These are phyloP conservation scores for Beaufortia kweichowensis DNA, from an alignment of 2,113 vertebrate species.

Conservation along the genomic window DNA sequence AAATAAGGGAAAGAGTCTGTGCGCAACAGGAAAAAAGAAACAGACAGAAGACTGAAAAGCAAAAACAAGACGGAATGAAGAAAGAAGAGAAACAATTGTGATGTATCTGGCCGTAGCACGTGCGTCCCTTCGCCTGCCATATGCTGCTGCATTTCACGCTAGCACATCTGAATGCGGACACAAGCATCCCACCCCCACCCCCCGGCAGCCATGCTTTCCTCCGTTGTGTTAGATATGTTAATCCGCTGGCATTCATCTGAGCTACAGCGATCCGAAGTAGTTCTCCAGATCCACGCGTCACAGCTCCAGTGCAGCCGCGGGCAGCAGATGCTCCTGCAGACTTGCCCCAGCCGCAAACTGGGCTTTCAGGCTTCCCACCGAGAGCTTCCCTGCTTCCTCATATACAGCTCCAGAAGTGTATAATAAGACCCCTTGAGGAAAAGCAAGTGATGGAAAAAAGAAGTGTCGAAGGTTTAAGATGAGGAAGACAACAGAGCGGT, in stretches of 20 bases:
- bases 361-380: constrained; percentile 67
- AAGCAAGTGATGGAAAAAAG: constrained; percentile 63
- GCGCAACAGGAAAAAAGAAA: not conserved
- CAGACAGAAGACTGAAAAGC: constrained; percentile 32
- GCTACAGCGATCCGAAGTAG: constrained; percentile 60
- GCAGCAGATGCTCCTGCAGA: constrained; percentile 78
- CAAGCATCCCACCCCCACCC: constrained; percentile 49
- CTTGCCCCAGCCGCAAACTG: constrained; percentile 67
- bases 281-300: constrained; percentile 72
- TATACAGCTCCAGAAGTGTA: constrained; percentile 71
- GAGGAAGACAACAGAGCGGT: constrained; percentile 70
- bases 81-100: constrained; percentile 10
- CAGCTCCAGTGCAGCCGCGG: constrained; percentile 71
- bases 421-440: constrained; percentile 80
- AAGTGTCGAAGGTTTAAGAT: constrained; percentile 49
- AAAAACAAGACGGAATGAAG: not conserved
- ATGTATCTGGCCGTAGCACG: constrained; percentile 45
- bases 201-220: constrained; percentile 59
- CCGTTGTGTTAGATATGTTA: constrained; percentile 72
- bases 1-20: constrained; percentile 4
- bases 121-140: constrained; percentile 58
- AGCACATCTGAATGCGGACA: constrained; percentile 64
- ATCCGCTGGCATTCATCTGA: constrained; percentile 72
- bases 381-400: constrained; percentile 67
- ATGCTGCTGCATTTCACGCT: constrained; percentile 60